Evolutionary conservation across 2,888 invertebrate species (phyloP), one percentile per base, ranked within the genome.

Genomic region (Troides oblongomaculatus): DNA sequence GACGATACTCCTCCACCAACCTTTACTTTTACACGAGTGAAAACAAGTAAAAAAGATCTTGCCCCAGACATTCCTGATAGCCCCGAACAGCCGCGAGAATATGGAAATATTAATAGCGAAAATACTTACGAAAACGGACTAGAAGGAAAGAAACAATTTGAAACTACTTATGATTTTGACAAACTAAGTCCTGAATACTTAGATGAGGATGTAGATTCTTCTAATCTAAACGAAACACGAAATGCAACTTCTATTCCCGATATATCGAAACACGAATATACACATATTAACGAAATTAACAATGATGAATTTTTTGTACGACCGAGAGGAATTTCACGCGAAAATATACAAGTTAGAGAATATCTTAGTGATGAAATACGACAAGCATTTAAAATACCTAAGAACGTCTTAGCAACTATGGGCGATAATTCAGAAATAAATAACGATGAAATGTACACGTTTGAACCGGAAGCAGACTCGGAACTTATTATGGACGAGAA

Each of bases 291-390:
- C 88, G 97, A 97, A 90, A 96, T 97, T 75, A 95, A 97, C 82
- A 96, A 96, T 60, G 97, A 97, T 85, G 97, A 97, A 89, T 97
- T 97, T 91, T 97, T 97, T 84, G 92, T 97, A 72, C 94, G 97
- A 76, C 96, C 96, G 85, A 95, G 96, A 83, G 97, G 96, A 72
- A 95, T 97, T 80, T 96, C 97, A 74, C 95, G 95, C 80, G 97
- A 97, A 86, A 95, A 97, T 88, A 96, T 97, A 81, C 95, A 96
- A 85, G 93, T 96, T 71, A 95, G 96, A 72, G 94, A 95, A 84
- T 96, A 96, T 80, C 93, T 97, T 69, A 96, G 95, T 79, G 94
- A 95, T 66, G 97, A 97, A 88, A 96, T 97, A 76, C 94, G 96
- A 75, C 96, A 97, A 86, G 96, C 96, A 43, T 95, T 97, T 79